A percentile compares a stretch with the other conserved stretches of the same genome.
Evolutionary conservation across 1,140 invertebrate species (phyloP).

Genomic region (Augochlora pura): DNA sequence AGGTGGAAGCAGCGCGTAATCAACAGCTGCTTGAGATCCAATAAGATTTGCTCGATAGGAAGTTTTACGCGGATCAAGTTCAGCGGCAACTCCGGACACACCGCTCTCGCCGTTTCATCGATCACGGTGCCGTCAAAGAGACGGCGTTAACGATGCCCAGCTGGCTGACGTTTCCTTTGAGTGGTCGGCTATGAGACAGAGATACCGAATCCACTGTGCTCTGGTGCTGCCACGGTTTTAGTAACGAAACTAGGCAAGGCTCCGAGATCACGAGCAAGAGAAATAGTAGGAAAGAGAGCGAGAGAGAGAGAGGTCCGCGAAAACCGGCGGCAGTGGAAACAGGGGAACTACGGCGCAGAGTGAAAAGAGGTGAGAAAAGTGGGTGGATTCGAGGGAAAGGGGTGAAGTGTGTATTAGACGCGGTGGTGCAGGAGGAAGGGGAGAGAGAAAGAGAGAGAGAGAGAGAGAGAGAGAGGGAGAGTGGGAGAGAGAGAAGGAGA

Average conservation of each 20-base stretch:
- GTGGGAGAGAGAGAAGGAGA: not conserved
- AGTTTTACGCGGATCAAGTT: slow-evolving; percentile 7
- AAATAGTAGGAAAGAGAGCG: too few relatives aligned
- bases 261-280: too few relatives aligned
- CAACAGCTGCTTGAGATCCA: not conserved
- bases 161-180: slow-evolving; percentile 9
- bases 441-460: slow-evolving; percentile 3
- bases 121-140: slow-evolving; percentile 5
- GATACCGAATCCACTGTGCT: not conserved
- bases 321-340: not conserved
- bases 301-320: not conserved
- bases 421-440: not conserved
- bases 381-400: not conserved
- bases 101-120: not conserved
- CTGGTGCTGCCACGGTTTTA: not conserved
- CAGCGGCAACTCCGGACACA: not conserved
- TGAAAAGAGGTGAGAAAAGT: slow-evolving; percentile 4
- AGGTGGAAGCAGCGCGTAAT: not conserved
- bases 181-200: not conserved
- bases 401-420: slow-evolving; percentile 2
- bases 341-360: not conserved
- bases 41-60: not conserved
- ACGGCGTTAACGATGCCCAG: slow-evolving; percentile 6
- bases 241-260: not conserved
- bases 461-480: not conserved